Evolutionary conservation across 2,888 invertebrate genomes (phyloP).

Genomic region (Sarcophaga caerulescens): DNA sequence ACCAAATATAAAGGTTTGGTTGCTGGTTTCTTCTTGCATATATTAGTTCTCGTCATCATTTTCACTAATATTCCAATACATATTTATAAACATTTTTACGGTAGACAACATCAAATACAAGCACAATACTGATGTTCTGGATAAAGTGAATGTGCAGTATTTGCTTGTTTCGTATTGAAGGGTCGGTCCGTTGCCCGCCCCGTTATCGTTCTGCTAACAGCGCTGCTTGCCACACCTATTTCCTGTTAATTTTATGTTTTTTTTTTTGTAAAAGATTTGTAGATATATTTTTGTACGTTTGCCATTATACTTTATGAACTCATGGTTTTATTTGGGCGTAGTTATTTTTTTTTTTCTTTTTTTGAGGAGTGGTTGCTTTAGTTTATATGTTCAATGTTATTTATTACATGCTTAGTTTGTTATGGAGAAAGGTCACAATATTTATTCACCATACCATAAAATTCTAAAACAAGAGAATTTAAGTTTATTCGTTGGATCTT

Average conservation of each 20-base stretch:
- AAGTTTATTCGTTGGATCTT: no score
- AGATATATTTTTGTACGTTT: background rate
- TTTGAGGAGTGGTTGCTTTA: background rate
- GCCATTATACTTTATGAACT: constrained; percentile 25
- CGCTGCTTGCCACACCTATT: constrained; percentile 66
- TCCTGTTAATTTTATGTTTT: constrained; percentile 5
- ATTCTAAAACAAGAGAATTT: no score
- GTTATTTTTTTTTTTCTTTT: background rate
- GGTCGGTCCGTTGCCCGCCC: background rate
- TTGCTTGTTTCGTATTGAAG: background rate
- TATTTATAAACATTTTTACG: background rate
- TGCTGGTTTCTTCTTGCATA: background rate
- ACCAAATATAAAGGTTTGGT: background rate
- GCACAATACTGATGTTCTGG: background rate
- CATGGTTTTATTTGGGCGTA: constrained; percentile 39
- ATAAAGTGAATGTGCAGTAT: background rate
- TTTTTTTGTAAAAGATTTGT: background rate
- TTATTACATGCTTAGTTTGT: background rate
- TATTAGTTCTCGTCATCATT: constrained; percentile 5
- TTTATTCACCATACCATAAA: no score
- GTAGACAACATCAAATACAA: background rate
- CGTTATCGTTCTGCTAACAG: constrained; percentile 26
- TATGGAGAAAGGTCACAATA: background rate
- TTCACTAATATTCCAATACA: background rate
- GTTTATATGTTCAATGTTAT: background rate